Base-by-base conservation (phyloP, 2,797 vertebrate genomes). In the Ctenopoma kingsleyae region DNA sequence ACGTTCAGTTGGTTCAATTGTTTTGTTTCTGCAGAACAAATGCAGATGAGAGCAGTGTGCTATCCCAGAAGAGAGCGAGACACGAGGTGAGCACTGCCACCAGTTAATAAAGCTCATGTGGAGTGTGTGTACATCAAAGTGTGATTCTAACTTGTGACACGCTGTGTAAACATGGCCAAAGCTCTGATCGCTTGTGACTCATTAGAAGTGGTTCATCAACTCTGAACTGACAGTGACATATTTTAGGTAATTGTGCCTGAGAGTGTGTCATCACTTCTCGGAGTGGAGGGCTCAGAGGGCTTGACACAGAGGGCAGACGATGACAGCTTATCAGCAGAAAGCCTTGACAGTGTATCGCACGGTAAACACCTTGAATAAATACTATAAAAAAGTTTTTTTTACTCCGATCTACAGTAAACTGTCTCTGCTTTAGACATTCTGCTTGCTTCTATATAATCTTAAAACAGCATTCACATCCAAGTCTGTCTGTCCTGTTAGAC, bases 291-390 rank as follows among this genome's bases (percentile, higher is more conserved):
- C 41, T 79, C 94, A 0, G 96, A 99, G 69, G 84, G 90, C 41
- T 90, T 90, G 44, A 90, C 85, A 50, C 92, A 95, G 27, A 81
- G 90, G 71, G 83, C 93, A 32, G 97, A 98, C 32, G 97, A 98
- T 12, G 97, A 98, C 86, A 95, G 96, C 72, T 85, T 97, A 58
- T 98, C 97, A 0, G 94, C 96, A 69, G 97, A 98, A 79, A 98
- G 95, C 87, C 88, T 96, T 5, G 96, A 98, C 12, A 95, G 96
- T 55, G 94, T 94, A 52, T 91, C 95, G 74, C 97, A 97, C 77
- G 97, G 98, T 98, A 91, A 92, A 82, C 8, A 54, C 32, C 53
- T 36, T 19, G 53, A 4, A 74, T 38, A 10, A 46, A 17, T 64
- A 30, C 55, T 8, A 30, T 13, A 41, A 19, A 41, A 8, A 1